Conservation (phyloP, 2,797 vertebrate genomes). For the Chaunax sp. region DNA sequence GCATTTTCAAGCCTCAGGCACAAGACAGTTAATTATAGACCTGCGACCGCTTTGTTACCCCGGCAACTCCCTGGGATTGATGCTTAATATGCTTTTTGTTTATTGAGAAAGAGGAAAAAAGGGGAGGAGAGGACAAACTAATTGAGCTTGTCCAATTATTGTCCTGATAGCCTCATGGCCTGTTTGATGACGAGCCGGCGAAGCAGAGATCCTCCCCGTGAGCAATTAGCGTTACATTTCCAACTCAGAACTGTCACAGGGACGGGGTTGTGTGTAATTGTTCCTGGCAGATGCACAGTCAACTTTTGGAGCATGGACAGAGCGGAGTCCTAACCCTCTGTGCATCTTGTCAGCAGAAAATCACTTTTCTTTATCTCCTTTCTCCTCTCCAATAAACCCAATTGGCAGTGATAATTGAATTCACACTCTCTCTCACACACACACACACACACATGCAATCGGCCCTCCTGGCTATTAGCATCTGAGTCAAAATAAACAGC, state of each 20-base stretch:
- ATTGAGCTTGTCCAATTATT: conserved; percentile 68
- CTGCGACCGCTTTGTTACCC: conserved; percentile 57
- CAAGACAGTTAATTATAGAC: conserved; percentile 71
- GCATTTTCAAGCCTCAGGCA: conserved; percentile 59
- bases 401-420: conserved; percentile 76
- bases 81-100: conserved; percentile 69
- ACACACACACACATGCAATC: conserved; percentile 41
- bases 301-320: conserved; percentile 34
- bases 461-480: conserved; percentile 49
- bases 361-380: conserved; percentile 27
- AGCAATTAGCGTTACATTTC: conserved; percentile 41
- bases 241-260: conserved; percentile 7
- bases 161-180: conserved; percentile 44
- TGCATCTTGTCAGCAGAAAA: conserved; percentile 35
- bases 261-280: conserved; percentile 7
- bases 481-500: conserved; percentile 70
- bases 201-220: conserved; percentile 31
- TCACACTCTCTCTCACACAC: no score
- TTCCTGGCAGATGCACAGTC: background rate
- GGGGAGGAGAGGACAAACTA: conserved; percentile 62
- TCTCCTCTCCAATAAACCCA: conserved; percentile 44
- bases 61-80: conserved; percentile 60
- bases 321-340: conserved; percentile 32
- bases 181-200: conserved; percentile 10
- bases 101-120: conserved; percentile 51